Percentiles rank a stretch among this genome's conserved stretches.
Conservation (phyloP, 35 echinoderm and acorn worm genomes). For the Chiridota heheva region DNA sequence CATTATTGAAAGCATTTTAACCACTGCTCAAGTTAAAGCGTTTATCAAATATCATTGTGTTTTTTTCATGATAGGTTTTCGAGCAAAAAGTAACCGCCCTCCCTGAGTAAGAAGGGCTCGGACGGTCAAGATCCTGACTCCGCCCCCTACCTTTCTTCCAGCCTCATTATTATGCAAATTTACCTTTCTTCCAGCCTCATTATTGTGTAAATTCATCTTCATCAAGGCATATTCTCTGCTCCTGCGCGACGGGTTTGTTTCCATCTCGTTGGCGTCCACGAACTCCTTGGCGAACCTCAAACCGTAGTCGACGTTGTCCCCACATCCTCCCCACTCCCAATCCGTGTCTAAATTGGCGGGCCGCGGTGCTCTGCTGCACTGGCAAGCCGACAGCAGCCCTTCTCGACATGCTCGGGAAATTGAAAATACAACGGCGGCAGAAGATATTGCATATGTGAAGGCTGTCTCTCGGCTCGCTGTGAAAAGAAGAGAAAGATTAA, state of each 20-base stretch:
- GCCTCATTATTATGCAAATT: conserved; percentile 94
- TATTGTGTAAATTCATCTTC: conserved; percentile 95
- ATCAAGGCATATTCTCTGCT: conserved; percentile 53
- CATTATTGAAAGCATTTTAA: too few relatives aligned
- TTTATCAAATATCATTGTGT: too few relatives aligned
- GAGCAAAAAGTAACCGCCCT: too few relatives aligned
- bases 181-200: conserved; percentile 94
- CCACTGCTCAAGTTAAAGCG: too few relatives aligned
- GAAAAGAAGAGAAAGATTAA: neutral
- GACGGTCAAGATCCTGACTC: too few relatives aligned
- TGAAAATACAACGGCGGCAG: conserved; percentile 87
- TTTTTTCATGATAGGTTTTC: too few relatives aligned
- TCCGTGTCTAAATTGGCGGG: conserved; percentile 72
- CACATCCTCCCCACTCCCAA: conserved; percentile 98
- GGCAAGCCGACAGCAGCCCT: conserved; percentile 74
- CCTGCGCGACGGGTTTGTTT: conserved; percentile 57
- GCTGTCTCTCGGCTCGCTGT: conserved; percentile 94
- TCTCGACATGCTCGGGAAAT: conserved; percentile 87
- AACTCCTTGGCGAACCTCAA: conserved; percentile 85
- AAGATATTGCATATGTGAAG: conserved; percentile 91
- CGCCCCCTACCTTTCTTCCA: conserved; percentile 91
- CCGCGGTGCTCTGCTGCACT: conserved; percentile 67
- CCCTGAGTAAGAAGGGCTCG: too few relatives aligned
- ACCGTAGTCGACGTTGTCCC: conserved; percentile 97
- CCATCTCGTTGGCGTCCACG: conserved; percentile 86